Evolutionary conservation across 2,888 invertebrate species (phyloP), one percentile per base, ranked within the genome.

Genomic region (Bombylius major): DNA sequence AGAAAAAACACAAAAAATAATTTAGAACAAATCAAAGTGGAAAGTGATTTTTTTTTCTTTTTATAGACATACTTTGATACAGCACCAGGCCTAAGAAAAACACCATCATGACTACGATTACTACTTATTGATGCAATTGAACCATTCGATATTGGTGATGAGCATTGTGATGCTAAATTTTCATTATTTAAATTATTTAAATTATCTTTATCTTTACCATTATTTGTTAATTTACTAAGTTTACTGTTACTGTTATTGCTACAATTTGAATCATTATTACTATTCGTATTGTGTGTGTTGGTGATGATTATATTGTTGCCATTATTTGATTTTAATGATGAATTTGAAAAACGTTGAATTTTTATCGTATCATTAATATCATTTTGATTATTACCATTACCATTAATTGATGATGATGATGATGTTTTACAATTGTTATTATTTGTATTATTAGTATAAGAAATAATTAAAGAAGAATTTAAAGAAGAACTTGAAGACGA

Each of bases 81-180:
- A 66, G 82, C 82, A 48, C 82, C 82, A 7, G 86, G 86, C 64
- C 83, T 76, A 47, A 86, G 72, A 65, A 87, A 87, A 1, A 87
- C 85, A 3, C 83, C 85, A 66, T 86, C 86, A 62, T 81, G 80
- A 23, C 77, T 77, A 49, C 77, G 77, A 54, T 70, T 69, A 52
- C 67, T 62, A 33, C 51, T 56, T 11, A 60, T 42, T 12, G 59
- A 60, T 34, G 50, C 52, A 11, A 58, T 34, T 12, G 61, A 63
- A 45, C 70, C 70, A 58, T 67, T 57, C 12, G 61, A 63, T 46
- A 56, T 60, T 50, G 63, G 63, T 7, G 64, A 65, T 14, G 62
- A 64, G 54, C 61, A 63, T 49, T 63, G 64, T 31, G 64, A 63
- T 56, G 47, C 56, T 47, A 55, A 54, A 53, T 49, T 59, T 50